phyloP scores from a whole-genome alignment of 1,140 invertebrate species.

The Leucophenga varia region DNA sequence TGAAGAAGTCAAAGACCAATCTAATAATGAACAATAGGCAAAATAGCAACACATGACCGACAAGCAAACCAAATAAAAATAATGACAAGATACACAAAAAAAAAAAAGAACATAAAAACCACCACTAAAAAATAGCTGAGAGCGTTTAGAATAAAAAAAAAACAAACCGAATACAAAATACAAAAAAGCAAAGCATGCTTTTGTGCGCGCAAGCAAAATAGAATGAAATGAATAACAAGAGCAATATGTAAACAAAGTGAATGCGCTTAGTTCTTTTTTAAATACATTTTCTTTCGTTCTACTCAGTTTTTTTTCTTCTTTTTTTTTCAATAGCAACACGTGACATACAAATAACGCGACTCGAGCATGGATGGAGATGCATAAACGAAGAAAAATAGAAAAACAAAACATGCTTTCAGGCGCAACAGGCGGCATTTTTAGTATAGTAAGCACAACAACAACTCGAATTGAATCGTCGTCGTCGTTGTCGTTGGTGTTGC shows the following conservation, averaged over 20 bases:
- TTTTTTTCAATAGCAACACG: slow-evolving; percentile 10
- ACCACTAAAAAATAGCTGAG: too few relatives aligned
- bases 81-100: too few relatives aligned
- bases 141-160: background rate
- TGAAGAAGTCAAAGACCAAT: slow-evolving; percentile 7
- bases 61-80: too few relatives aligned
- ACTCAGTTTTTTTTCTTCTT: background rate
- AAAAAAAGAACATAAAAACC: too few relatives aligned
- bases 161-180: too few relatives aligned
- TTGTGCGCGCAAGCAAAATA: background rate
- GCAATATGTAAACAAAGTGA: slow-evolving; percentile 2
- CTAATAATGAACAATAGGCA: slow-evolving; percentile 11
- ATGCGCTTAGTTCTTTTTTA: background rate
- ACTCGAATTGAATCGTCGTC: too few relatives aligned
- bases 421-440: slow-evolving; percentile 44
- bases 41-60: too few relatives aligned
- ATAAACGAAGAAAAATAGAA: slow-evolving; percentile 4
- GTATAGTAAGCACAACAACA: too few relatives aligned
- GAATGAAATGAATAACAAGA: slow-evolving; percentile 17
- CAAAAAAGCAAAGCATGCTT: too few relatives aligned
- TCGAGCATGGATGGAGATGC: slow-evolving; percentile 4
- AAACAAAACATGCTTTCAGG: slow-evolving; percentile 16
- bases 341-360: slow-evolving; percentile 10
- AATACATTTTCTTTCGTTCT: too few relatives aligned
- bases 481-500: too few relatives aligned